Base-by-base conservation (phyloP, 2,888 invertebrate species). In the Zelleria hepariella region DNA sequence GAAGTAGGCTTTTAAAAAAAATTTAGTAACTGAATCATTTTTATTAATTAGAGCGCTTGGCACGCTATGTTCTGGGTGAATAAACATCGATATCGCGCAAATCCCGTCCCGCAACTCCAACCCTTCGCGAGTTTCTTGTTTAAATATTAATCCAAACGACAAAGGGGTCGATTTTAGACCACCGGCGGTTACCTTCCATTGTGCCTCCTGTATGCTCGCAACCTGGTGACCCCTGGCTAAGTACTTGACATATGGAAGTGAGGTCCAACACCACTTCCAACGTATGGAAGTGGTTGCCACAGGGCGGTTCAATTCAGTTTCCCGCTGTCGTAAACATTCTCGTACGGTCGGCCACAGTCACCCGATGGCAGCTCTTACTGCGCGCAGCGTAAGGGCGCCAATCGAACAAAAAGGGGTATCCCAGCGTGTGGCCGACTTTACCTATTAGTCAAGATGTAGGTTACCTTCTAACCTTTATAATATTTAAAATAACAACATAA, bases 61-160 rank as follows among this genome's bases (percentile, higher is more conserved):
- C 10, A 7, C 5, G 10, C 32, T 32, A 32, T 7, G 32, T 32
- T 32, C 10, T 32, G 5, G 10, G 32, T 32, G 10, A 5, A 32
- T 32, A 48, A 48, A n/a, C 18, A 61, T 59, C 59, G 59, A 54
- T 8, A 59, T 5, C n/a, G 18, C n/a, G 18, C 15, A n/a, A 20
- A 18, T 21, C 18, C 8, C 42, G 53, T 6, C 7, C 23, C 53
- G 51, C 26, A 55, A 57, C 0, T 63, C 59, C 72, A 65, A 24
- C 75, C 60, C 75, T 76, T 68, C 47, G 15, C 53, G 23, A 49
- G 15, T 61, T 67, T 73, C 80, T 80, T 81, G 82, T 81, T 81
- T 81, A 81, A 81, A 81, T 81, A 81, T 81, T 81, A 81, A 81
- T 81, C 71, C 70, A 66, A 67, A 72, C 72, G 75, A 80, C 81